Evolutionary conservation across 2,113 vertebrate species (phyloP), one percentile per base, ranked within the genome.

Genomic region (Chaenocephalus aceratus): DNA sequence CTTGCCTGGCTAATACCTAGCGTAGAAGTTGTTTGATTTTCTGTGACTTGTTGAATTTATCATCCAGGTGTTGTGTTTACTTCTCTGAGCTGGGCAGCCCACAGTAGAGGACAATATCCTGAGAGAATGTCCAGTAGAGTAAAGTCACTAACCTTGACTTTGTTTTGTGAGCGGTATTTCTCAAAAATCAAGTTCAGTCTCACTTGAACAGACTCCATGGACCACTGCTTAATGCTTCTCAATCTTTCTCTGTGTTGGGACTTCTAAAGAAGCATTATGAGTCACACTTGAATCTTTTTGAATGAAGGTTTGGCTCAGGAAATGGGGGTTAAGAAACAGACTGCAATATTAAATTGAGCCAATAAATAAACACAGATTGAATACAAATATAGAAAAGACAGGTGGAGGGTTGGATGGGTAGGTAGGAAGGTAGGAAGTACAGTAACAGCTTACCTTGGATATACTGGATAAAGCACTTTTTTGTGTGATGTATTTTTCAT

Each of bases 41-140:
- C 30, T 49, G 48, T 84, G 78, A 83, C 52, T 62, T 58, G 49
- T 12, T 85, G 61, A 41, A n/a, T 57, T 80, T 53, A 54, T 80
- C 61, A 64, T 57, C 2, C 44, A 73, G 44, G 13, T 51, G 52
- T 41, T 66, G 13, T 80, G 60, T 79, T 79, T 60, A 69, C 36
- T 76, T 66, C 63, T 78, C 59, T 53, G 46, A 77, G 54, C 36
- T 51, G 53, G 53, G 15, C 57, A 57, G 52, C 58, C 57, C 66
- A 26, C 34, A 54, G 14, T 36, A 5, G 51, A 60, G n/a, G 18
- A 45, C 56, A 21, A 49, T 77, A 61, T 51, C 59, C 30, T 60
- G 34, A 57, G 61, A 21, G 58, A 77, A 46, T 45, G 66, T 63
- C 53, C 8, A 53, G 30, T 64, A 30, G 21, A 54, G 30, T 56